phyloP scores from a whole-genome alignment of 64 coral and sea anemone genomes.

The Porites australiensis region DNA sequence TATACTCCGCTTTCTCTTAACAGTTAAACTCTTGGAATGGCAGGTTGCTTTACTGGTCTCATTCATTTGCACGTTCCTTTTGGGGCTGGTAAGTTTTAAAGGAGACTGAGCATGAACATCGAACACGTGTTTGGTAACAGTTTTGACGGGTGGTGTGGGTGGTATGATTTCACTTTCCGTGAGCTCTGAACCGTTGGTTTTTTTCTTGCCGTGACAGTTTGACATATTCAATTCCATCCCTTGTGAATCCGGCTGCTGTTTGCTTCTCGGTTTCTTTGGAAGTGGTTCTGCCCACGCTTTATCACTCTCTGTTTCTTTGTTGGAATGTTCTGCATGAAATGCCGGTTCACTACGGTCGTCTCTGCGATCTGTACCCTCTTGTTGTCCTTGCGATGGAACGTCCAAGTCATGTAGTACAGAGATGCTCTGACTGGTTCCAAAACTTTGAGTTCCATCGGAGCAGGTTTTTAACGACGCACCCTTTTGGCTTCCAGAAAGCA shows the following conservation, averaged over 20 bases:
- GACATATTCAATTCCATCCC: neutral
- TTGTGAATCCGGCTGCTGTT: neutral
- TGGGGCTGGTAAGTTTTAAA: neutral
- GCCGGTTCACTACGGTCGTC: neutral
- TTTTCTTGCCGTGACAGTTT: neutral
- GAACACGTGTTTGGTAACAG: neutral
- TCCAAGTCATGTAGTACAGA: slow-evolving; percentile 20
- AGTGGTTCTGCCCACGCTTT: slow-evolving; percentile 11
- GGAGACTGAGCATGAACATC: neutral
- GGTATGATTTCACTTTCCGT: slow-evolving; percentile 43
- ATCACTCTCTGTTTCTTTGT: neutral
- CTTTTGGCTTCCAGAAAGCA: neutral
- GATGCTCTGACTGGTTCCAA: neutral
- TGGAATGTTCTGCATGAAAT: neutral
- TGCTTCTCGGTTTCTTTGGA: neutral
- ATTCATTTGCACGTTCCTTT: neutral
- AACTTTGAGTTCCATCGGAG: slow-evolving; percentile 20
- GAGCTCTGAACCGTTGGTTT: neutral
- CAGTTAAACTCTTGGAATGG: neutral
- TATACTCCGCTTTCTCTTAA: neutral
- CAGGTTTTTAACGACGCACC: neutral
- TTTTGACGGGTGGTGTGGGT: slow-evolving; percentile 34
- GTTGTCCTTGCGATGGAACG: neutral
- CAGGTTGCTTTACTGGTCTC: neutral
- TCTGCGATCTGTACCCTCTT: neutral